These are phyloP conservation scores for Embiotoca jacksoni DNA, from an alignment of 2,113 vertebrate species.

Conservation along the genomic window DNA sequence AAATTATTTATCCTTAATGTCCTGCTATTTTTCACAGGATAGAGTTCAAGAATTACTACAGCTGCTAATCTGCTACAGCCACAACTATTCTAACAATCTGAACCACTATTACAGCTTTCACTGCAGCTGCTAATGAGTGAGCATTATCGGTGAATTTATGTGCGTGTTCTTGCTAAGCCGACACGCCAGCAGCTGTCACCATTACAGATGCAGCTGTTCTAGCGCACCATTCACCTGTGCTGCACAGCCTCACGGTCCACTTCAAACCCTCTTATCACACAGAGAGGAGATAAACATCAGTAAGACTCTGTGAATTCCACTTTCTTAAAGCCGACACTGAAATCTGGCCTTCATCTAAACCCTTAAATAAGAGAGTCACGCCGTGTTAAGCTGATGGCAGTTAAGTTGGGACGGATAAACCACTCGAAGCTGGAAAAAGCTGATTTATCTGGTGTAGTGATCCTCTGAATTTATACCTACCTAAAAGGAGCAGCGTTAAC, in stretches of 20 bases:
- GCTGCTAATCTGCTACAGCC: background rate
- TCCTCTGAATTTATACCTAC: background rate
- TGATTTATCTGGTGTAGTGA: background rate
- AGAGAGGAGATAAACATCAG: background rate
- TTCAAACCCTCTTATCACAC: conserved; percentile 21
- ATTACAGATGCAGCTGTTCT: no score
- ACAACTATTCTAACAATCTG: no score
- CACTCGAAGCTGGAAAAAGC: background rate
- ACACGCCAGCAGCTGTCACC: conserved; percentile 40
- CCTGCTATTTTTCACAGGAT: no score
- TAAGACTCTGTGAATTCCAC: conserved; percentile 15
- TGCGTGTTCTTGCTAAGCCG: background rate
- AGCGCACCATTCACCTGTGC: conserved; percentile 31
- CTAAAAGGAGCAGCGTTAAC: background rate
- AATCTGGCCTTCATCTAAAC: conserved; percentile 2
- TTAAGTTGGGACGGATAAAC: conserved; percentile 2
- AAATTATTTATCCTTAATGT: no score
- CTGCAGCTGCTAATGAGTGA: background rate
- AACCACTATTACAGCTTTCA: background rate
- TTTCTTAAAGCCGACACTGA: conserved; percentile 4
- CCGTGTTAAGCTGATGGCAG: background rate
- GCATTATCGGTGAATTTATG: conserved; percentile 14
- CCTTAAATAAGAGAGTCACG: background rate
- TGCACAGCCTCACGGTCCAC: background rate
- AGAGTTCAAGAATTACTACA: background rate